These are phyloP conservation scores for Dynastes grantii DNA, from an alignment of 2,888 invertebrate species.

Conservation along the genomic window DNA sequence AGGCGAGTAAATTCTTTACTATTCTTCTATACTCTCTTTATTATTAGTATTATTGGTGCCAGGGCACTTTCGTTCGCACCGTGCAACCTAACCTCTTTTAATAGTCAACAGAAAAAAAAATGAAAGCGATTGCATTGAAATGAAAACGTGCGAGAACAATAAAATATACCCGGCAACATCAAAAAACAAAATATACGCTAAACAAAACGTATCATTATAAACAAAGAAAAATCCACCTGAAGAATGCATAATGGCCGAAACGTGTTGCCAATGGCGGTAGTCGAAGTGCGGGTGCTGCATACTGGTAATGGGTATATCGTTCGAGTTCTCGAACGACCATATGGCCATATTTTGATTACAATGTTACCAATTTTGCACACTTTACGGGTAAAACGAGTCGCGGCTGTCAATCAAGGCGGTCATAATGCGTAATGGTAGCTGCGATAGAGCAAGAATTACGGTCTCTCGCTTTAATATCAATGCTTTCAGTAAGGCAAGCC, in stretches of 20 bases:
- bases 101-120: slow-evolving; percentile 4
- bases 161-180: slow-evolving; percentile 51
- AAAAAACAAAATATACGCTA: slow-evolving; percentile 50
- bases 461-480: slow-evolving; percentile 14
- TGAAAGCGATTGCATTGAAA: slow-evolving; percentile 47
- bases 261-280: slow-evolving; percentile 54
- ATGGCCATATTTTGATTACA: slow-evolving; percentile 57
- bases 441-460: background rate
- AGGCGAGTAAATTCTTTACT: slow-evolving; percentile 3
- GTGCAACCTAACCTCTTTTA: background rate
- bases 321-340: slow-evolving; percentile 18
- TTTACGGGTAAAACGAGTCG: slow-evolving; percentile 54
- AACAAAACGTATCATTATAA: slow-evolving; percentile 36
- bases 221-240: slow-evolving; percentile 27
- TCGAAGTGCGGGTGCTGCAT: slow-evolving; percentile 20
- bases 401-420: slow-evolving; percentile 39
- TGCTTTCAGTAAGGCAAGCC: background rate
- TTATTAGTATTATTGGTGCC: slow-evolving; percentile 5
- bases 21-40: slow-evolving; percentile 25
- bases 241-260: slow-evolving; percentile 57
- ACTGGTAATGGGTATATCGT: background rate
- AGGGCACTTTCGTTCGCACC: background rate
- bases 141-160: slow-evolving; percentile 59
- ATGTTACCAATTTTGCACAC: slow-evolving; percentile 63
- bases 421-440: background rate